Evolutionary conservation across 2,113 vertebrate species (phyloP).

Genomic region (Pontoporia blainvillei): DNA sequence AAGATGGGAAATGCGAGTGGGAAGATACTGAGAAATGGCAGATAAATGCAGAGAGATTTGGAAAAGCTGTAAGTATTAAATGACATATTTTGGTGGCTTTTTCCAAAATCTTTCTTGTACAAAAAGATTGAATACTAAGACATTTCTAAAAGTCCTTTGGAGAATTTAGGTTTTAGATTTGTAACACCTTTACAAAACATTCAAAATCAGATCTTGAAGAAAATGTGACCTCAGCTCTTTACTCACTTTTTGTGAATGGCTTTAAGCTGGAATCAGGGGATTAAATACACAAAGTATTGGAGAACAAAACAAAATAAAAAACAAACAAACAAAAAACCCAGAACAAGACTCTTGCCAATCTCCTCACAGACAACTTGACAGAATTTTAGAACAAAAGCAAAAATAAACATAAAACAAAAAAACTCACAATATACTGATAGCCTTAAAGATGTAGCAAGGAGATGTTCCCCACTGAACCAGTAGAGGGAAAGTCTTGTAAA

Average conservation of each 20-base stretch:
- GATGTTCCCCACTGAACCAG: accelerated
- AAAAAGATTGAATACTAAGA: neutral
- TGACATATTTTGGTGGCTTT: neutral
- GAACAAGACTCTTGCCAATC: neutral
- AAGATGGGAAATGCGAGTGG: neutral
- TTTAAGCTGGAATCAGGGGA: neutral
- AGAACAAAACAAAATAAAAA: neutral
- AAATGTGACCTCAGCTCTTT: neutral
- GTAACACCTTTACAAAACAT: neutral
- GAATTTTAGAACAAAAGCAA: neutral
- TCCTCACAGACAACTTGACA: neutral
- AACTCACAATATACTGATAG: neutral
- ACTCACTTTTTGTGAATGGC: neutral
- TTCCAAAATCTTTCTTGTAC: neutral
- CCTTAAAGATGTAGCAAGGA: neutral
- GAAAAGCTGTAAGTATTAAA: neutral
- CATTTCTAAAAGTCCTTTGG: neutral
- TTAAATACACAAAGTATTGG: neutral
- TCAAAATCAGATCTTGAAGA: neutral
- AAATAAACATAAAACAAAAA: neutral
- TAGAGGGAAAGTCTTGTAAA: neutral
- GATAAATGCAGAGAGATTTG: neutral
- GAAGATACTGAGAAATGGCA: neutral
- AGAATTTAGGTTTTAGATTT: too few species aligned
- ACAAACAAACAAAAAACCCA: neutral